Evolutionary conservation across 2,888 invertebrate genomes (phyloP).

Genomic region (Pseudeuparius sepicola): DNA sequence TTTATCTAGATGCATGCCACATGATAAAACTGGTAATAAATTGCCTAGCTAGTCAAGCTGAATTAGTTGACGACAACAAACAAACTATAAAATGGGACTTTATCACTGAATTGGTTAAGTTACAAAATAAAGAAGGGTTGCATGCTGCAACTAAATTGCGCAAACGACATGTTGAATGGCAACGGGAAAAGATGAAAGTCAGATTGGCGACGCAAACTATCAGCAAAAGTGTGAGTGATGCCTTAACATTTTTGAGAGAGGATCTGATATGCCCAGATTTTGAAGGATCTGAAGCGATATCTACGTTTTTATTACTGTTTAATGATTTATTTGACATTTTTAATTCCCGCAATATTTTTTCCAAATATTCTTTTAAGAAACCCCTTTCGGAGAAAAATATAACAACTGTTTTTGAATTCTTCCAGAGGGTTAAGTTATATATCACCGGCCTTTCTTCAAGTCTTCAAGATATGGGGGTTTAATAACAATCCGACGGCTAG

Average conservation of each 20-base stretch:
- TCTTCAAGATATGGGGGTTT: no score
- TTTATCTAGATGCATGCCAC: constrained; percentile 17
- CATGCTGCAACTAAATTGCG: constrained; percentile 20
- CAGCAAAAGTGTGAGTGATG: constrained; percentile 20
- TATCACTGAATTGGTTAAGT: constrained; percentile 15
- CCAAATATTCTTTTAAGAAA: constrained; percentile 7
- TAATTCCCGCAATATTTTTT: constrained; percentile 14
- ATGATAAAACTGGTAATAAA: constrained; percentile 19
- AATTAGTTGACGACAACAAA: constrained; percentile 12
- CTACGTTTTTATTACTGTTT: constrained; percentile 8
- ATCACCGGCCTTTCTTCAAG: background rate
- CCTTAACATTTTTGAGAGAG: constrained; percentile 13
- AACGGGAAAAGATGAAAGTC: constrained; percentile 21
- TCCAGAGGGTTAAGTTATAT: no score
- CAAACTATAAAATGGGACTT: constrained; percentile 16
- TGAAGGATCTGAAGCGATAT: constrained; percentile 8
- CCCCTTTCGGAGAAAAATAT: background rate
- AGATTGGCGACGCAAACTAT: constrained; percentile 18
- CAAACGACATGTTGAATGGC: constrained; percentile 19
- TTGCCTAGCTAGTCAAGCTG: constrained; percentile 17
- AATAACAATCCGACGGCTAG: constrained; percentile 20
- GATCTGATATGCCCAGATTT: constrained; percentile 13
- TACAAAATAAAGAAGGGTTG: constrained; percentile 17
- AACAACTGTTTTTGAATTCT: background rate
- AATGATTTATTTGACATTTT: constrained; percentile 18